These are phyloP conservation scores for Rallus limicola DNA, from an alignment of 2,113 vertebrate genomes.

Conservation along the genomic window DNA sequence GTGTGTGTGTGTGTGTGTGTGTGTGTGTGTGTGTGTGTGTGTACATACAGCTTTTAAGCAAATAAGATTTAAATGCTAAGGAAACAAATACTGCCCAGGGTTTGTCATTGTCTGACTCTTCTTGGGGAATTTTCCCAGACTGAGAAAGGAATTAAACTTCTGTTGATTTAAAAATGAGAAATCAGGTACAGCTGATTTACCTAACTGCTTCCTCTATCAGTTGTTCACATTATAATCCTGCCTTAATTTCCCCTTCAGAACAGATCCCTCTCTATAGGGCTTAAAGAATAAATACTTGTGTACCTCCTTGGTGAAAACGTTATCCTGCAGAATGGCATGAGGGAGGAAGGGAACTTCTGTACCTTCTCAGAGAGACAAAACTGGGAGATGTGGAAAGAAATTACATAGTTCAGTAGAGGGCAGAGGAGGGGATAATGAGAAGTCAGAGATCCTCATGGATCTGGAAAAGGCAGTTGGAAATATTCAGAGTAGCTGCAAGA, in stretches of 20 bases:
- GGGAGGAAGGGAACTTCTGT: background rate
- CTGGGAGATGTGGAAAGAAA: background rate
- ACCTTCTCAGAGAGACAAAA: background rate
- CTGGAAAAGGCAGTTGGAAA: background rate
- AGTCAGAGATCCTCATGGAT: background rate
- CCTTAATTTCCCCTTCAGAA: background rate
- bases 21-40: background rate
- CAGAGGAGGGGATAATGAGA: background rate
- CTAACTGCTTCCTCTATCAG: background rate
- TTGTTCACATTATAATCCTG: background rate
- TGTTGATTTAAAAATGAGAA: background rate
- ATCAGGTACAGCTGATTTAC: background rate
- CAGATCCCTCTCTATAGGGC: background rate
- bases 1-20: background rate
- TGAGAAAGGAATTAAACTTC: background rate
- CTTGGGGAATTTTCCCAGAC: background rate
- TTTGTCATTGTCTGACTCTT: background rate
- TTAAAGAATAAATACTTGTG: background rate
- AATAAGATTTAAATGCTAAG: background rate
- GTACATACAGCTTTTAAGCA: background rate
- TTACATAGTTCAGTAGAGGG: background rate
- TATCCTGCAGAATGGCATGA: background rate
- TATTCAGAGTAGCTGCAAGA: background rate
- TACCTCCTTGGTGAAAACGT: background rate
- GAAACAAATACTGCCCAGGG: background rate